Percentiles rank a stretch among this genome's conserved stretches.
Evolutionary conservation across 23 tunicate genomes (phyloP).

Genomic region (Oikopleura dioica): DNA sequence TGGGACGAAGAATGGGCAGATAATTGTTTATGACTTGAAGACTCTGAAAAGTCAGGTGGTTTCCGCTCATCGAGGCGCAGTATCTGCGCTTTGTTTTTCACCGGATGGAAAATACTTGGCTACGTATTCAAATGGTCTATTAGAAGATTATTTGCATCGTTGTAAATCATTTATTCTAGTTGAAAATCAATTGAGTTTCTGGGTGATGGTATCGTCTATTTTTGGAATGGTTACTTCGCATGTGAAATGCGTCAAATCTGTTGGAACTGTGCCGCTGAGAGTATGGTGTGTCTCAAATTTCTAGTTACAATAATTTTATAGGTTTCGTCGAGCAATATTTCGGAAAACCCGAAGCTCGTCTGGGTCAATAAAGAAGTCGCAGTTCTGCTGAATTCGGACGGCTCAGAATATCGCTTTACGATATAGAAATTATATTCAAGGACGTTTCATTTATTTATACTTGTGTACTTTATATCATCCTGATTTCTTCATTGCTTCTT

Average conservation of each 20-base stretch:
- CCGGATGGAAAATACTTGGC: constrained; percentile 69
- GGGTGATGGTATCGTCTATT: constrained; percentile 56
- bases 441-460: too few species aligned
- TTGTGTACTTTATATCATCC: too few species aligned
- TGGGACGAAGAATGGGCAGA: constrained; percentile 34
- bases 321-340: too few species aligned
- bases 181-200: constrained; percentile 47
- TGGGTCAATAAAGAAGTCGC: constrained; percentile 58
- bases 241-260: constrained; percentile 58
- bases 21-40: constrained; percentile 43
- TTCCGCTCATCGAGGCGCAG: constrained; percentile 14
- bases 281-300: neutral
- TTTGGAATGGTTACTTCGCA: constrained; percentile 89
- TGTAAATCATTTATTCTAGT: too few species aligned
- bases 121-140: too few species aligned
- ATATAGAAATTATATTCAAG: too few species aligned
- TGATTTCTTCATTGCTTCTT: too few species aligned
- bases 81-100: constrained; percentile 68
- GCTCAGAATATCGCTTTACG: constrained; percentile 38
- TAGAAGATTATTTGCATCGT: too few species aligned
- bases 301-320: too few species aligned
- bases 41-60: constrained; percentile 44
- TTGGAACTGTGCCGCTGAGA: constrained; percentile 20
- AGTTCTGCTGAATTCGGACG: constrained; percentile 36
- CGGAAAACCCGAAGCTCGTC: constrained; percentile 43